phyloP scores from a whole-genome alignment of 1,140 invertebrate species.

The Aporrectodea caliginosa region DNA sequence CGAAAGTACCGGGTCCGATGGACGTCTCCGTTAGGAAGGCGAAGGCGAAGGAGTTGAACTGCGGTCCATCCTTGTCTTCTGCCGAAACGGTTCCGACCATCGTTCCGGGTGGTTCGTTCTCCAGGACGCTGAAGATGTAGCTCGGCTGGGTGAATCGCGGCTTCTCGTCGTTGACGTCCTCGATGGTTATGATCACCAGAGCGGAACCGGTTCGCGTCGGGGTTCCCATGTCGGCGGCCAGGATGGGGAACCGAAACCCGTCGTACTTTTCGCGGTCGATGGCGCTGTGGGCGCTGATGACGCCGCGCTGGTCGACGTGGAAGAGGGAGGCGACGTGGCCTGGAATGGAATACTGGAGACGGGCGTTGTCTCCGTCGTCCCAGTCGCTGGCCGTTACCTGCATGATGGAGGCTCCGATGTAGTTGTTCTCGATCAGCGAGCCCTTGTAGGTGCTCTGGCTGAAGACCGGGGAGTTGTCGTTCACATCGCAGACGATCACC shows the following conservation, averaged over 20 bases:
- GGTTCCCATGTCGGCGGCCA: conserved; percentile 22
- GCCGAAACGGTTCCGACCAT: conserved; percentile 19
- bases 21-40: neutral
- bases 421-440: conserved; percentile 71
- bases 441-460: conserved; percentile 68
- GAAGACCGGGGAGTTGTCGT: conserved; percentile 75
- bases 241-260: conserved; percentile 41
- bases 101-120: conserved; percentile 17
- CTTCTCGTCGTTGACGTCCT: conserved; percentile 32
- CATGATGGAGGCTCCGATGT: conserved; percentile 68
- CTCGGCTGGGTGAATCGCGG: conserved; percentile 19
- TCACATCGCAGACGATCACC: conserved; percentile 68
- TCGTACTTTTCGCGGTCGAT: conserved; percentile 79
- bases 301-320: conserved; percentile 58
- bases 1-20: neutral
- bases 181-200: conserved; percentile 21
- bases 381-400: conserved; percentile 70
- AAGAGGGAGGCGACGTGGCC: conserved; percentile 53
- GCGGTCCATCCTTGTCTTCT: conserved; percentile 21
- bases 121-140: conserved; percentile 21
- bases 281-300: conserved; percentile 74
- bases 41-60: conserved; percentile 24
- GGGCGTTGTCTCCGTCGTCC: conserved; percentile 74
- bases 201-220: conserved; percentile 14
- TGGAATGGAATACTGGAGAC: conserved; percentile 71